Conservation (phyloP, 2,888 invertebrate species). For the Synanthedon vespiformis region DNA sequence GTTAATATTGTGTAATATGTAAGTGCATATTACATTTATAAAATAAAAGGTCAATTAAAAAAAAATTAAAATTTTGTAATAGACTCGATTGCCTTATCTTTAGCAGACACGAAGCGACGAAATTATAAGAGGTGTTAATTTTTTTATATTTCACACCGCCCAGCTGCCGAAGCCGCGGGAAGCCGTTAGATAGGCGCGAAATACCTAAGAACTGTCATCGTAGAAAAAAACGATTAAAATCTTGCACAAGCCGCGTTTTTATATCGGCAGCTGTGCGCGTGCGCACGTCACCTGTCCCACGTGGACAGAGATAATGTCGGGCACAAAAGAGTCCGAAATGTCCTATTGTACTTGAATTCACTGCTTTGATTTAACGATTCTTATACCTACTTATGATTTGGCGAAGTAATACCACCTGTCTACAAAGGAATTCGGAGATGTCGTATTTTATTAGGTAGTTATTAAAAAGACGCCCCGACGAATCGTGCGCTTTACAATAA, state of each 20-base stretch:
- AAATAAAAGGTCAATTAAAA: too few species aligned
- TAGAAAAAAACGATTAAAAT: slow-evolving; percentile 58
- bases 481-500: too few species aligned
- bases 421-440: slow-evolving; percentile 13
- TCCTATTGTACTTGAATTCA: slow-evolving; percentile 36
- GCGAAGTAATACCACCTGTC: slow-evolving; percentile 24
- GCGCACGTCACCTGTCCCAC: slow-evolving; percentile 63
- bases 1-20: too few species aligned
- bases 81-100: too few species aligned
- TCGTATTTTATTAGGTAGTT: slow-evolving; percentile 2
- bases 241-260: slow-evolving; percentile 64
- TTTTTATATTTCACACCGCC: background rate
- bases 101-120: background rate
- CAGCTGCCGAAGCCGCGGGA: slow-evolving; percentile 41
- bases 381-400: slow-evolving; percentile 13
- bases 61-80: too few species aligned
- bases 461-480: background rate
- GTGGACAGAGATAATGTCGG: slow-evolving; percentile 52
- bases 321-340: slow-evolving; percentile 43
- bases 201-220: slow-evolving; percentile 60
- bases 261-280: slow-evolving; percentile 60
- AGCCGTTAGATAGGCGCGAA: slow-evolving; percentile 44
- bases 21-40: too few species aligned
- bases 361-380: slow-evolving; percentile 52
- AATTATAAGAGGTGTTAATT: background rate